Evolutionary conservation across 2,797 vertebrate species (phyloP).

Genomic region (Crocidura indochinensis): DNA sequence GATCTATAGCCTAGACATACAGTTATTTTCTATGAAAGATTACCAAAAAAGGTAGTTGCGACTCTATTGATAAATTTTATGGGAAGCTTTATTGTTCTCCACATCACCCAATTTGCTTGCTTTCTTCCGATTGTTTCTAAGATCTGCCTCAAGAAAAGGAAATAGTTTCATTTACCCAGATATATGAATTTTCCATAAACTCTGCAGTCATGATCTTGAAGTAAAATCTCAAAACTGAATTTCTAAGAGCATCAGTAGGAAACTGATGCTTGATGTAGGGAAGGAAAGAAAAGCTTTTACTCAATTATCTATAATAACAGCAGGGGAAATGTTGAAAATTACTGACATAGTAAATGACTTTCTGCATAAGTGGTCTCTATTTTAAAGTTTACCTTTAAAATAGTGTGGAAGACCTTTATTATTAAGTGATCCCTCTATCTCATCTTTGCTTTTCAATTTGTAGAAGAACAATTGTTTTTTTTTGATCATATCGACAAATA

Average conservation of each 20-base stretch:
- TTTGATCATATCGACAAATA: constrained; percentile 41
- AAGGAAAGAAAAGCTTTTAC: constrained; percentile 80
- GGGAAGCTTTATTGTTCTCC: constrained; percentile 39
- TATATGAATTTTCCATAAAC: constrained; percentile 74
- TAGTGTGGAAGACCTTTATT: constrained; percentile 83
- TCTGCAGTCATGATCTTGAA: constrained; percentile 81
- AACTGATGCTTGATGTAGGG: constrained; percentile 84
- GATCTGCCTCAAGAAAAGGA: constrained; percentile 72
- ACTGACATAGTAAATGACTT: constrained; percentile 88
- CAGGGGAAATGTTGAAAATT: constrained; percentile 86
- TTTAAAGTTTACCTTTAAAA: constrained; percentile 81
- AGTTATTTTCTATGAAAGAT: background rate
- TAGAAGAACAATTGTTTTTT: constrained; percentile 27
- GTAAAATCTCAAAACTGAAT: constrained; percentile 81
- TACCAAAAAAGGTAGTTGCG: background rate
- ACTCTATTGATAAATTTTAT: constrained; percentile 34
- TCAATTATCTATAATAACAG: constrained; percentile 85
- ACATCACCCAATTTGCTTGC: background rate
- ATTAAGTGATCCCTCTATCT: constrained; percentile 65
- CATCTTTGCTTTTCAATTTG: constrained; percentile 66
- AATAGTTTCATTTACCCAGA: constrained; percentile 75
- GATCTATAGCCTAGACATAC: background rate
- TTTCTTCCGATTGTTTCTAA: constrained; percentile 67
- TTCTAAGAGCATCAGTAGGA: constrained; percentile 83
- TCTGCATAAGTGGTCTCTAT: constrained; percentile 86